phyloP scores from a whole-genome alignment of 2,888 invertebrate genomes.

The Lasioglossum marginatum region DNA sequence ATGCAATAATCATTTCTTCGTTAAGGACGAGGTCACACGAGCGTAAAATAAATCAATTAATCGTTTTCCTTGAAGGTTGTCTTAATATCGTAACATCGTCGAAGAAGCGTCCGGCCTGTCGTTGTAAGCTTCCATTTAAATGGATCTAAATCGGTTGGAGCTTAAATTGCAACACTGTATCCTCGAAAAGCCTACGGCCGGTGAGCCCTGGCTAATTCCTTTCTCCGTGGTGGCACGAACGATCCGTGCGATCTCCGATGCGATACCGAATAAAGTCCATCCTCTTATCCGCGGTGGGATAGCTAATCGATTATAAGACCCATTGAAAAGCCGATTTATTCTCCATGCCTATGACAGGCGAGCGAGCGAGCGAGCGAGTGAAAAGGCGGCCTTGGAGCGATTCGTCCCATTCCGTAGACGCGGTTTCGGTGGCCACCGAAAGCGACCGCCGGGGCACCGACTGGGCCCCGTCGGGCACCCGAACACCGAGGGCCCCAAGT shows the following conservation, averaged over 20 bases:
- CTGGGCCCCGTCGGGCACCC: conserved; percentile 42
- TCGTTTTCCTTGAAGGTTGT: not conserved
- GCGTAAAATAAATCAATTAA: not conserved
- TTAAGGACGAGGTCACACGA: not conserved
- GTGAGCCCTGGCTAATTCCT: not conserved
- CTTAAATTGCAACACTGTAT: conserved; percentile 4
- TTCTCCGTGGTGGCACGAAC: not conserved
- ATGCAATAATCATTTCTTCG: not conserved
- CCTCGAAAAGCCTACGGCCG: not conserved
- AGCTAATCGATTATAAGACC: conserved; percentile 13
- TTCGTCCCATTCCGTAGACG: conserved; percentile 56
- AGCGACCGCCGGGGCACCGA: conserved; percentile 31
- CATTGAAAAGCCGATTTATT: conserved; percentile 9
- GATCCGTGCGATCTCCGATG: not conserved
- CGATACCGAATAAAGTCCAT: conserved; percentile 14
- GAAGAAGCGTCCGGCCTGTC: not conserved
- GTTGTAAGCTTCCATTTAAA: not conserved
- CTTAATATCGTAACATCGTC: not conserved
- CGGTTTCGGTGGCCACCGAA: conserved; percentile 57
- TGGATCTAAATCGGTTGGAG: not conserved
- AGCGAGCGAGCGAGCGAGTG: not conserved
- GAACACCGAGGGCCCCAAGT: conserved; percentile 80
- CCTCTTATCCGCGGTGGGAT: conserved; percentile 7
- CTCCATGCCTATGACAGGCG: not conserved
- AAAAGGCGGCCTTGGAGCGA: conserved; percentile 44